These are phyloP conservation scores for Semotilus atromaculatus DNA, from an alignment of 2,797 vertebrate species.

Conservation along the genomic window DNA sequence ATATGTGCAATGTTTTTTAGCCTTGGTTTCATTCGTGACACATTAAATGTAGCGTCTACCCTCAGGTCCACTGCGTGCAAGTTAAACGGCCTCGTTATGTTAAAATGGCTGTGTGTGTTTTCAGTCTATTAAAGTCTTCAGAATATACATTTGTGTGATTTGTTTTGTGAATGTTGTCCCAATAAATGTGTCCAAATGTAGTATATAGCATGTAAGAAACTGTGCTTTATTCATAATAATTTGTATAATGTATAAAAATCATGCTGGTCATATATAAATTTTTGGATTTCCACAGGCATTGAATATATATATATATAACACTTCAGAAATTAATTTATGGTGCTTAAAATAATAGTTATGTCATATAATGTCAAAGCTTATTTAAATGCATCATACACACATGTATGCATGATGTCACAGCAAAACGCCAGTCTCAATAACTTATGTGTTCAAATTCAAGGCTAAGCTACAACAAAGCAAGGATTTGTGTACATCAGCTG, in stretches of 20 bases:
- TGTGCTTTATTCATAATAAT: neutral
- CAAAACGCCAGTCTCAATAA: neutral
- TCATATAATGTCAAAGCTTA: neutral
- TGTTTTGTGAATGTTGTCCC: neutral
- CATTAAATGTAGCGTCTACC: neutral
- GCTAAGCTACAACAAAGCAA: neutral
- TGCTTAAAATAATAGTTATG: neutral
- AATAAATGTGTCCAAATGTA: neutral
- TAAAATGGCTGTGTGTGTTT: slow-evolving; percentile 2
- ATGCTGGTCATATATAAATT: neutral
- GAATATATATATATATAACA: neutral
- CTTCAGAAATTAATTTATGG: neutral
- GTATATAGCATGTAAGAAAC: neutral
- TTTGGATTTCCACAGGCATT: neutral
- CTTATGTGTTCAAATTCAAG: neutral
- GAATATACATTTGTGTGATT: slow-evolving; percentile 7
- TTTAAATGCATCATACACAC: neutral
- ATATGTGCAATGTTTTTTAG: neutral
- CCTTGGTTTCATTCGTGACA: neutral
- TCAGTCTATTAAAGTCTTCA: slow-evolving; percentile 28
- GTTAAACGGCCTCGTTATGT: neutral
- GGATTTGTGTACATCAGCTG: neutral
- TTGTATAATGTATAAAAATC: neutral
- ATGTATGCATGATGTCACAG: neutral
- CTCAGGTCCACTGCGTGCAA: neutral